Percentiles rank a stretch among this genome's conserved stretches.
These are phyloP conservation scores for Drosophila stalkeri DNA, from an alignment of 2,888 invertebrate genomes.

Conservation along the genomic window DNA sequence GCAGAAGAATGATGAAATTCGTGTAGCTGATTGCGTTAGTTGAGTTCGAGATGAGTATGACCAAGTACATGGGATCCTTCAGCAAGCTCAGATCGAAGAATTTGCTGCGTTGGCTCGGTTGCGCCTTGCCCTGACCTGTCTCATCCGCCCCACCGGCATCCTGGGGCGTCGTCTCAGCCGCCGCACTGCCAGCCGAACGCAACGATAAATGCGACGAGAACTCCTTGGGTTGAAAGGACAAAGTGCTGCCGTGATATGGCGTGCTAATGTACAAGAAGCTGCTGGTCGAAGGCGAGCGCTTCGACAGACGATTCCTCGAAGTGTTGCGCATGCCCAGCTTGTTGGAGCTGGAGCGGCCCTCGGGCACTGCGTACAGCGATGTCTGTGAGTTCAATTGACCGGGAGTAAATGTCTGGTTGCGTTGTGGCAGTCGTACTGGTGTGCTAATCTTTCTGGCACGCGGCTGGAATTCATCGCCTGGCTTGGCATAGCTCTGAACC, in stretches of 20 bases:
- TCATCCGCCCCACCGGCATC: constrained; percentile 46
- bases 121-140: constrained; percentile 28
- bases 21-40: constrained; percentile 95
- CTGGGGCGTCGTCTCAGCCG: constrained; percentile 70
- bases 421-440: constrained; percentile 86
- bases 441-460: constrained; percentile 88
- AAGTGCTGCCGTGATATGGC: constrained; percentile 93
- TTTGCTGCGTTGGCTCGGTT: constrained; percentile 83
- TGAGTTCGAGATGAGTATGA: constrained; percentile 93
- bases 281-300: constrained; percentile 91
- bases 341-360: constrained; percentile 85
- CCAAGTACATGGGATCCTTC: constrained; percentile 92
- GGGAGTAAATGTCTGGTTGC: constrained; percentile 84
- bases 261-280: constrained; percentile 94
- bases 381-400: constrained; percentile 89
- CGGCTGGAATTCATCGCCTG: constrained; percentile 84
- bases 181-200: constrained; percentile 88
- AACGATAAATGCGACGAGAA: constrained; percentile 92
- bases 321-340: constrained; percentile 82
- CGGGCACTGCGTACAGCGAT: constrained; percentile 90
- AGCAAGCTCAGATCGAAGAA: constrained; percentile 91
- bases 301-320: constrained; percentile 86
- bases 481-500: constrained; percentile 86
- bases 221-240: constrained; percentile 91
- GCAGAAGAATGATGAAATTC: constrained; percentile 93